Conservation (phyloP, 2,888 invertebrate species). For the Cantharis lateralis region DNA sequence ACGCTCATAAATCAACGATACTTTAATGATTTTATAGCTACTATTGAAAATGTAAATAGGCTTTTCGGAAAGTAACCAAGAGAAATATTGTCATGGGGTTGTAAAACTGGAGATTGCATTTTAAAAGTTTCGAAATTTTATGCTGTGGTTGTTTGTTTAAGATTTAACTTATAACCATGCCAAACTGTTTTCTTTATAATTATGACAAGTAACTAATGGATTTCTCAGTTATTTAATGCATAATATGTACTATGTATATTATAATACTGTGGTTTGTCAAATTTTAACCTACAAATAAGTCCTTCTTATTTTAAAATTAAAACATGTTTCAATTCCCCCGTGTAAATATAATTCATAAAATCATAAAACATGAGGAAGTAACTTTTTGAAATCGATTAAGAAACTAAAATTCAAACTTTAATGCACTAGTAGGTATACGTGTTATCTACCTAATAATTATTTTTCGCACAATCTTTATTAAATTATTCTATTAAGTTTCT, state of each 20-base stretch:
- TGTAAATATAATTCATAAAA: too few relatives aligned
- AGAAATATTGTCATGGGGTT: slow-evolving; percentile 29
- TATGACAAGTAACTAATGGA: background rate
- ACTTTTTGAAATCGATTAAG: background rate
- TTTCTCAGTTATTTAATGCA: background rate
- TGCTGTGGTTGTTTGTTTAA: background rate
- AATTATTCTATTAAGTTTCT: background rate
- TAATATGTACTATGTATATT: background rate
- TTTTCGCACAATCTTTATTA: background rate
- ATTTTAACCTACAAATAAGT: too few relatives aligned
- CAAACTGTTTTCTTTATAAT: background rate
- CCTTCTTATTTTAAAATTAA: too few relatives aligned
- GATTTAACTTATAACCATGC: background rate
- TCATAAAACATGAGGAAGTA: background rate
- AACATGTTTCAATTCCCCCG: too few relatives aligned
- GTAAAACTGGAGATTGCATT: background rate
- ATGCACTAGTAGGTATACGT: background rate
- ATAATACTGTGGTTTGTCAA: background rate
- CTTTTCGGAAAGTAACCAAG: slow-evolving; percentile 30
- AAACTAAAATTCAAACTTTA: background rate
- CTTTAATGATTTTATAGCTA: slow-evolving; percentile 41
- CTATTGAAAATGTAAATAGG: slow-evolving; percentile 41
- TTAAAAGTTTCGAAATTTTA: background rate
- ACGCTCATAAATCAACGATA: slow-evolving; percentile 40
- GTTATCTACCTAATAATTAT: background rate